phyloP scores from a whole-genome alignment of 2,888 invertebrate species.

The Troilus luridus region DNA sequence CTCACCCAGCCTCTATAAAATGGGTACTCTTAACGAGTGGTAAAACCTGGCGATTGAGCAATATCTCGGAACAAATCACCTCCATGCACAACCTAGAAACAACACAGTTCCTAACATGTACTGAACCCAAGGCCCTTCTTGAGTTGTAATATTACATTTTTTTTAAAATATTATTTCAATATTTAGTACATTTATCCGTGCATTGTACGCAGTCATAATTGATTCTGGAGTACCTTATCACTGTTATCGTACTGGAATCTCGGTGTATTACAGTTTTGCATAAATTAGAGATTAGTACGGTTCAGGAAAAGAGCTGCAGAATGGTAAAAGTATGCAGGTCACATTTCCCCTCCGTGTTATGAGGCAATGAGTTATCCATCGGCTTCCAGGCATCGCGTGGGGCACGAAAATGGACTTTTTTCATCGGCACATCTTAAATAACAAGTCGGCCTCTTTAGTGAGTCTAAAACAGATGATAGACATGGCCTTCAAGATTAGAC shows the following conservation, averaged over 20 bases:
- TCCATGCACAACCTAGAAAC: no score
- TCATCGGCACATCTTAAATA: constrained; percentile 37
- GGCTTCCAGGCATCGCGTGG: constrained; percentile 11
- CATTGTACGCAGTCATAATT: neutral
- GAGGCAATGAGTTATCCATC: neutral
- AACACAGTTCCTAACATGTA: no score
- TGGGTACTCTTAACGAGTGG: no score
- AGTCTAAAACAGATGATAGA: neutral
- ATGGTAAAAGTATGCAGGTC: neutral
- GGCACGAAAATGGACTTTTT: constrained; percentile 1
- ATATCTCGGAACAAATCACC: no score
- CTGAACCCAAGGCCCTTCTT: no score
- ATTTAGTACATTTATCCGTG: no score
- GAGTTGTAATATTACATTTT: no score
- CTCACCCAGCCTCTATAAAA: no score
- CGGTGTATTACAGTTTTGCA: neutral
- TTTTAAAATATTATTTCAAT: no score
- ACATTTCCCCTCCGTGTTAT: constrained; percentile 14
- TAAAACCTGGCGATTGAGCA: no score
- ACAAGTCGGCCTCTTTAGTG: neutral
- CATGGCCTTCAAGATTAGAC: neutral
- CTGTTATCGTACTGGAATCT: neutral
- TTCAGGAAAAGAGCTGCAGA: neutral
- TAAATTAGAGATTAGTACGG: neutral
- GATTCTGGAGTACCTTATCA: neutral